Evolutionary conservation across 1,140 invertebrate genomes (phyloP), one percentile per base, ranked within the genome.

Genomic region (Oscheius sp.): DNA sequence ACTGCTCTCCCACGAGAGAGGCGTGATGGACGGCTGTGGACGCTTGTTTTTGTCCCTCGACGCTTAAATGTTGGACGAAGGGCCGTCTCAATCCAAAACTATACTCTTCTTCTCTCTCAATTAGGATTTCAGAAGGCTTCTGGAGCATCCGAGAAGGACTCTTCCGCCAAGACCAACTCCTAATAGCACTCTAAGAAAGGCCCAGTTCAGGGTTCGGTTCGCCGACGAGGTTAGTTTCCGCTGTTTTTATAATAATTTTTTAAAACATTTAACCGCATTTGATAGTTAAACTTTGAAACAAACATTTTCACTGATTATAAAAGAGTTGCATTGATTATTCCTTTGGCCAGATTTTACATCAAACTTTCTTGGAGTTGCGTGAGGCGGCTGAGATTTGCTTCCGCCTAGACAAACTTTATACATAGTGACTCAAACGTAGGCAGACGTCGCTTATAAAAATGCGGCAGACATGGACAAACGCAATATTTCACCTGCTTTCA

Each of bases 151-250:
- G 49, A 55, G 49, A 26, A 55, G 49, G 28, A 68, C 20, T 38
- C 67, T 28, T 68, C 67, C 2, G 67, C 67, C 2, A 55, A 58
- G n/a, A 36, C 52, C 35, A 26, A 59, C 67, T 26, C 35, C 67
- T 55, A 67, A 67, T 45, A 55, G n/a, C 52, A 42, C 34, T 34
- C 2, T 28, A n/a, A 61, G 31, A 10, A 68, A 68, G 23, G 28
- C 67, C 10, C 52, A 68, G 20, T 68, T 58, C 35, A 49, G 67
- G 15, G 67, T 68, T 34, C n/a, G 67, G 38, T 68, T 68, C 36
- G 67, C 67, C 26, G 67, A 68, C 45, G 67, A 68, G 45, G 49
- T 55, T 4, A 4, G 49, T 7, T 55, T 55, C 28, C 23, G 7
- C 28, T n/a, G n/a, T n/a, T n/a, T n/a, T n/a, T n/a, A n/a, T n/a